Base-by-base conservation (phyloP, 1,140 invertebrate species). In the Pseudomyrmex concolor region DNA sequence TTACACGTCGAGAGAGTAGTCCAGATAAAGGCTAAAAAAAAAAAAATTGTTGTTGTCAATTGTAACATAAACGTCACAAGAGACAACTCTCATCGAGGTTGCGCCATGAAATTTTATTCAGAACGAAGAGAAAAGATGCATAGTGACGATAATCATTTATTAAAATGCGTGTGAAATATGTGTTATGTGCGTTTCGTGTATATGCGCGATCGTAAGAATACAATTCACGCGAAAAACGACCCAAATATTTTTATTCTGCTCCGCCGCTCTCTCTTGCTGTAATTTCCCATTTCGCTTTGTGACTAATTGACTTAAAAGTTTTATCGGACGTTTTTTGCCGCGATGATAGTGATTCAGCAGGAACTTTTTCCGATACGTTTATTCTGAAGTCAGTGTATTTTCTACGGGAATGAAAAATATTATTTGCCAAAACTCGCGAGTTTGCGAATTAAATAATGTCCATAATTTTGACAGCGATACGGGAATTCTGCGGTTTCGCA, bases 21-120 rank as follows among this genome's bases (percentile, higher is more conserved):
- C 25, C 25, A 45, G 59, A 83, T 62, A 83, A 83, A 45, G 19
- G 64, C 71, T 48, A 64, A 34, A 34, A 34, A 34, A 34, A 34
- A 34, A 34, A 34, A 34, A 85, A 87, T 85, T 74, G 77, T 77
- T 89, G 82, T 89, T 88, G 84, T 86, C 86, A 88, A 86, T 90
- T 86, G 84, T 89, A 83, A 89, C 54, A 74, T 74, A 74, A 84
- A 80, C 7, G 68, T 74, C 73, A 45, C 43, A 77, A 77, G 19
- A 71, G 19, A 71, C 54, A 34, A 54, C 13, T 25, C 9, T 43
- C 25, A 57, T 62, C 25, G 51, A 77, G 45, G 57, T 62, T 10
- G 15, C 19, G 57, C 7, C 10, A 45, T 66, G 8, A 2, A n/a
- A 17, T 2, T 34, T 34, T 34, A 34, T 34, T 0, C 34, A 8